Base-by-base conservation (phyloP, 2,888 invertebrate genomes). In the Agapostemon virescens region DNA sequence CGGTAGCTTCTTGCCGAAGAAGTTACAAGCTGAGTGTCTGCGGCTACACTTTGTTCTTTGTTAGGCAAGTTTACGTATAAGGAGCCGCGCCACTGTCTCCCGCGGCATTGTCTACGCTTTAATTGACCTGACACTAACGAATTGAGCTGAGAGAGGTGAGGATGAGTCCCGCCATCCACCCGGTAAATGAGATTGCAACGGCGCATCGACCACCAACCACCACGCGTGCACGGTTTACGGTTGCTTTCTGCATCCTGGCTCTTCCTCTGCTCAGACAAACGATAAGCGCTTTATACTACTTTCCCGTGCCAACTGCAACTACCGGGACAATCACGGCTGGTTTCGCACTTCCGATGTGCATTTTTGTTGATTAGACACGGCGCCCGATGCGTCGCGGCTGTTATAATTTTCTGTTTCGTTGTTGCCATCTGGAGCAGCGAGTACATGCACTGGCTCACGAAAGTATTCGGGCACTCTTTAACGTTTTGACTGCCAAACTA, bases 91-190 rank as follows among this genome's bases (percentile, higher is more conserved):
- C 58, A 36, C 26, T 75, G 64, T 69, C 69, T 38, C 17, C 11
- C 45, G 40, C 49, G 23, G 36, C 72, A 81, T 81, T 82, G 82
- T 81, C 69, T 81, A 52, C 58, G 74, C 74, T 69, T 71, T 82
- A 82, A 81, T 82, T 82, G 82, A 82, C 70, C 71, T 36, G 77
- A 74, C 81, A 36, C 77, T 73, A 70, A 81, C 55, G 81, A 77
- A 82, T 66, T 38, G 71, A 64, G 42, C 71, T n/a, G 52, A 45
- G 52, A 45, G 72, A 55, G 61, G n/a, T 17, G 52, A 30, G 49
- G 63, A 75, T 11, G 30, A 40, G 69, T 64, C 26, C 69, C 33
- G 38, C 42, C 68, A 33, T 36, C 63, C 17, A 15, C 26, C 26
- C 40, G 49, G 17, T 23, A 67, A 73, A 68, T 68, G 73, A 77